Evolutionary conservation across 64 coral and sea anemone genomes (phyloP).

Genomic region (Pachyseris speciosa): DNA sequence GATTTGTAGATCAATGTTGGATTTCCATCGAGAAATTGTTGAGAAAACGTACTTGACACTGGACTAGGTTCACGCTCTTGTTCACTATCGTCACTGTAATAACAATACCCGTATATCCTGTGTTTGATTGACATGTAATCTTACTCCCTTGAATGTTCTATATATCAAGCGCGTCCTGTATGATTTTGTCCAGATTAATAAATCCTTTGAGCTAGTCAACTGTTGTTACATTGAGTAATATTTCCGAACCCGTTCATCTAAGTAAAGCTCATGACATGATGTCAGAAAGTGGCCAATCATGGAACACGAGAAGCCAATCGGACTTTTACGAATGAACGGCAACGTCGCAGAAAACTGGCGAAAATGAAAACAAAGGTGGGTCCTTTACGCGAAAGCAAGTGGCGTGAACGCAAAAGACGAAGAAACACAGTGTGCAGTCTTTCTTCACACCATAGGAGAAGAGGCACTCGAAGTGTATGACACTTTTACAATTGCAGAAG

Average conservation of each 20-base stretch:
- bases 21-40: neutral
- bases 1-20: neutral
- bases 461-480: slow-evolving; percentile 79
- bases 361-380: slow-evolving; percentile 79
- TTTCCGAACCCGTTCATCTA: too few relatives aligned
- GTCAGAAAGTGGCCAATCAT: slow-evolving; percentile 71
- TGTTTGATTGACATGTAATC: too few relatives aligned
- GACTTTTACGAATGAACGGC: slow-evolving; percentile 65
- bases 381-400: slow-evolving; percentile 69
- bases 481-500: slow-evolving; percentile 58
- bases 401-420: slow-evolving; percentile 53
- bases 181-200: too few relatives aligned
- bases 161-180: too few relatives aligned
- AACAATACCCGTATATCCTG: too few relatives aligned
- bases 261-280: too few relatives aligned
- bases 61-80: neutral
- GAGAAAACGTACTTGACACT: neutral
- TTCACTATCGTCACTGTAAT: neutral
- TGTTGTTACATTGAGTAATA: too few relatives aligned
- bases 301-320: slow-evolving; percentile 73
- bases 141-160: too few relatives aligned
- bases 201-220: too few relatives aligned
- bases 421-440: slow-evolving; percentile 64
- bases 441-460: slow-evolving; percentile 73
- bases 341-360: slow-evolving; percentile 79